A percentile compares a stretch with the other conserved stretches of the same genome.
Evolutionary conservation across 1,140 invertebrate species (phyloP).

Genomic region (Asbolus verrucosus): DNA sequence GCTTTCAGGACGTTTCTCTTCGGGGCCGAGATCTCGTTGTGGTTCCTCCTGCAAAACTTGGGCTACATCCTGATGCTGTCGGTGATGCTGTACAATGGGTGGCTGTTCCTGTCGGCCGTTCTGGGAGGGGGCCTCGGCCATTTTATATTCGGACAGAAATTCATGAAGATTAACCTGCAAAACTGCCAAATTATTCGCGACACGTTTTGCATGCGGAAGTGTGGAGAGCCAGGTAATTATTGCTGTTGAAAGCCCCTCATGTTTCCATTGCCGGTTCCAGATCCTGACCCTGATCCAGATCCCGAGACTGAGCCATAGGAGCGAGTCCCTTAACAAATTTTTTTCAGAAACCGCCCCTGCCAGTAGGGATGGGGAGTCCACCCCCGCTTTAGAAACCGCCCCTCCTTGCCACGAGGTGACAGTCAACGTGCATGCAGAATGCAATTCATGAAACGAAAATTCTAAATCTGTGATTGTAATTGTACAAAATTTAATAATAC

Average conservation of each 20-base stretch:
- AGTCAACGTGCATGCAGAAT: slow-evolving; percentile 36
- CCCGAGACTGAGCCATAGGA: neutral
- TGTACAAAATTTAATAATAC: too few relatives aligned
- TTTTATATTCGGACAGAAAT: slow-evolving; percentile 66
- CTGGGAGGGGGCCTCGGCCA: slow-evolving; percentile 83
- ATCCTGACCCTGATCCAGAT: neutral
- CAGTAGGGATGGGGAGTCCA: slow-evolving; percentile 45
- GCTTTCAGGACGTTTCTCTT: slow-evolving; percentile 58
- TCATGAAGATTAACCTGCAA: slow-evolving; percentile 65
- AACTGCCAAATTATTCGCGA: slow-evolving; percentile 63
- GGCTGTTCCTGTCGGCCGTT: slow-evolving; percentile 79
- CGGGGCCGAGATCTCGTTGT: slow-evolving; percentile 59
- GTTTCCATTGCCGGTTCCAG: neutral
- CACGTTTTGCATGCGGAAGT: slow-evolving; percentile 61
- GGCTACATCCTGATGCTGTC: slow-evolving; percentile 91
- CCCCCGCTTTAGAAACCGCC: slow-evolving; percentile 34
- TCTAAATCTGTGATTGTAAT: slow-evolving; percentile 12
- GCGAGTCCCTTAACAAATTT: neutral
- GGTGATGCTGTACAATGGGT: slow-evolving; percentile 91
- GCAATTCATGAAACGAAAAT: slow-evolving; percentile 32
- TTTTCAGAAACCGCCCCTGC: slow-evolving; percentile 28
- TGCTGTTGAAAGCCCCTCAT: too few relatives aligned
- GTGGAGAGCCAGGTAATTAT: slow-evolving; percentile 59
- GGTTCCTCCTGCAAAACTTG: slow-evolving; percentile 65
- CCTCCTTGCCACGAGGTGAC: slow-evolving; percentile 26